These are phyloP conservation scores for Gorsachius goisagi DNA, from an alignment of 2,113 vertebrate species.

Conservation along the genomic window DNA sequence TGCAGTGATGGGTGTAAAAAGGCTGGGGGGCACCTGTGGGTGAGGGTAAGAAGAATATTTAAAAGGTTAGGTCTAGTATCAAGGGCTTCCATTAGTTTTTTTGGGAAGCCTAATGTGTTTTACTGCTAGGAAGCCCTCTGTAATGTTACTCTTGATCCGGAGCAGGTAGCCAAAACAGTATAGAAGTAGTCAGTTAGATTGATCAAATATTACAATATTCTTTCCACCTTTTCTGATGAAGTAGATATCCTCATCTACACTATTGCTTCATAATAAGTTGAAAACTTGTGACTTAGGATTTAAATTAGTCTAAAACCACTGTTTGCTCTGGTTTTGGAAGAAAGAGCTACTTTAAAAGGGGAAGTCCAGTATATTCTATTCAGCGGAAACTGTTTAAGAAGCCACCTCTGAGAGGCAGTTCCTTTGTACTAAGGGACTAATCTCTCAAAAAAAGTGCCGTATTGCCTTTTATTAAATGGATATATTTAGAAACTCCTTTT, in stretches of 20 bases:
- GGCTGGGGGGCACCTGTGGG: not conserved
- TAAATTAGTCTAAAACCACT: not conserved
- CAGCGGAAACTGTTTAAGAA: slow-evolving; percentile 31
- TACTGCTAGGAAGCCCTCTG: not conserved
- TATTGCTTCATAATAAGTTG: not conserved
- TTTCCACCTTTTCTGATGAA: not conserved
- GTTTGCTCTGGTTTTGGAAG: not conserved
- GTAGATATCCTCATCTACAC: not conserved
- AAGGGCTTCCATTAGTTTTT: not conserved
- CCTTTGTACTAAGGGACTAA: not conserved
- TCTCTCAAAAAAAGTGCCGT: not conserved
- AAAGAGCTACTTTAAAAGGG: slow-evolving; percentile 11
- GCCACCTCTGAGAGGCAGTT: slow-evolving; percentile 26
- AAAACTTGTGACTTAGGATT: not conserved
- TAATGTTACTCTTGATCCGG: not conserved
- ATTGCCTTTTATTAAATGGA: not conserved
- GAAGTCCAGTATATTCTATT: slow-evolving; percentile 26
- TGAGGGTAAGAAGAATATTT: not conserved
- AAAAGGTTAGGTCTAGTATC: not conserved
- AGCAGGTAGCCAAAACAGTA: not conserved
- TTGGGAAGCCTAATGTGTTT: not conserved
- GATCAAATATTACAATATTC: not conserved
- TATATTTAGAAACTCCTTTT: not conserved
- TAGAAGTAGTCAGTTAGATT: not conserved
- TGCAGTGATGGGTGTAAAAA: not conserved